Evolutionary conservation across 2,797 vertebrate species (phyloP).

Genomic region (Sciurus carolinensis): DNA sequence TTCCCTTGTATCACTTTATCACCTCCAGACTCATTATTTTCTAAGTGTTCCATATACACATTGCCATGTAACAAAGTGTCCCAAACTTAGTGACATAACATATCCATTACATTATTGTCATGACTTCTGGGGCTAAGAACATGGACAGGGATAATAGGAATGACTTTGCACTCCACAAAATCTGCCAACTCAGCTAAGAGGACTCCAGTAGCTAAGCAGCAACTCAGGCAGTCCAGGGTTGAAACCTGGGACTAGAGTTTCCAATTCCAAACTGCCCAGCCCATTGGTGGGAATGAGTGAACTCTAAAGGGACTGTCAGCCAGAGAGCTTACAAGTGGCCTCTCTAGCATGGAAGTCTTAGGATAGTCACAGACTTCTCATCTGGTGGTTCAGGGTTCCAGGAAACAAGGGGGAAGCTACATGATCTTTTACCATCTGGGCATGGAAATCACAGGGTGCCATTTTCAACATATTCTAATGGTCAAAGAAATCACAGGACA

Average conservation of each 20-base stretch:
- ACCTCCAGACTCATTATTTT: neutral
- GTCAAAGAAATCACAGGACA: neutral
- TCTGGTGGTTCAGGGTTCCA: neutral
- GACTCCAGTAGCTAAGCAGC: neutral
- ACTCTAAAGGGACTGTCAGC: neutral
- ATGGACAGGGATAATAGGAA: neutral
- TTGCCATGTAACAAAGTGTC: neutral
- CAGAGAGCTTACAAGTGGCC: neutral
- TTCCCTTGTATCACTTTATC: neutral
- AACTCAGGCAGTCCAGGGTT: neutral
- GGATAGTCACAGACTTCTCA: neutral
- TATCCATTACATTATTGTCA: neutral
- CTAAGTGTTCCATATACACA: neutral
- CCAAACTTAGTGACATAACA: neutral
- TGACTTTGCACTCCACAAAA: neutral
- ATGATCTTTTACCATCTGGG: neutral
- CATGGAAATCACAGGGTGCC: neutral
- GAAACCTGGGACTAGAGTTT: neutral
- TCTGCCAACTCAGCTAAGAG: neutral
- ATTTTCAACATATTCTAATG: neutral
- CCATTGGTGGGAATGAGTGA: neutral
- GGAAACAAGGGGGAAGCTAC: neutral
- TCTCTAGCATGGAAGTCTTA: neutral
- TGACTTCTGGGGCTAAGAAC: neutral
- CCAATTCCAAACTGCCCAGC: neutral